phyloP scores from a whole-genome alignment of 2,113 vertebrate genomes.

The Heterotilapia buettikoferi region DNA sequence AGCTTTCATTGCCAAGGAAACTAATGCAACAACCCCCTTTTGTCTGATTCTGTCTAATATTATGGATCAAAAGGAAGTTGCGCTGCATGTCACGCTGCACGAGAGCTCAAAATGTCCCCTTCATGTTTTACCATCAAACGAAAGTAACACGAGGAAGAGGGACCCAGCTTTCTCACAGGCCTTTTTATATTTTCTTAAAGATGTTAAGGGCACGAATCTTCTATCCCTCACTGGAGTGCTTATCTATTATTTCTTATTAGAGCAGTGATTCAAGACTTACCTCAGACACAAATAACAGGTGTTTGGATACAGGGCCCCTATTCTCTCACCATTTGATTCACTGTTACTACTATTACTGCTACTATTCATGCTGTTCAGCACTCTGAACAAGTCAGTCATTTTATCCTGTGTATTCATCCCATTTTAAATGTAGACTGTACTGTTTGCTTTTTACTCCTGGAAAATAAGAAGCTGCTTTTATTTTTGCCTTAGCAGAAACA shows the following conservation, averaged over 20 bases:
- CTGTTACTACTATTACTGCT: neutral
- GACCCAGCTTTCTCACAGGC: neutral
- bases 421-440: neutral
- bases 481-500: neutral
- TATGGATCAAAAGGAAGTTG: slow-evolving; percentile 46
- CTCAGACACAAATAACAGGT: neutral
- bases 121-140: slow-evolving; percentile 35
- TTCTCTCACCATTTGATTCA: neutral
- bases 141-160: neutral
- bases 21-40: slow-evolving; percentile 28
- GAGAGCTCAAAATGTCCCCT: slow-evolving; percentile 32
- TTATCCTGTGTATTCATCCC: neutral
- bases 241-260: neutral
- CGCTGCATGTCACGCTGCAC: neutral
- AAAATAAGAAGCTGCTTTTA: neutral
- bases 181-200: neutral
- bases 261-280: neutral
- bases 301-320: neutral
- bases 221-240: neutral
- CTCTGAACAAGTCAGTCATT: neutral
- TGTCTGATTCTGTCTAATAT: slow-evolving; percentile 2
- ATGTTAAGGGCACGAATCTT: slow-evolving; percentile 2
- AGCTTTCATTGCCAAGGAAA: slow-evolving; percentile 54
- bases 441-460: neutral
- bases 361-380: neutral